These are phyloP conservation scores for Strix aluco DNA, from an alignment of 2,113 vertebrate genomes.

Conservation along the genomic window DNA sequence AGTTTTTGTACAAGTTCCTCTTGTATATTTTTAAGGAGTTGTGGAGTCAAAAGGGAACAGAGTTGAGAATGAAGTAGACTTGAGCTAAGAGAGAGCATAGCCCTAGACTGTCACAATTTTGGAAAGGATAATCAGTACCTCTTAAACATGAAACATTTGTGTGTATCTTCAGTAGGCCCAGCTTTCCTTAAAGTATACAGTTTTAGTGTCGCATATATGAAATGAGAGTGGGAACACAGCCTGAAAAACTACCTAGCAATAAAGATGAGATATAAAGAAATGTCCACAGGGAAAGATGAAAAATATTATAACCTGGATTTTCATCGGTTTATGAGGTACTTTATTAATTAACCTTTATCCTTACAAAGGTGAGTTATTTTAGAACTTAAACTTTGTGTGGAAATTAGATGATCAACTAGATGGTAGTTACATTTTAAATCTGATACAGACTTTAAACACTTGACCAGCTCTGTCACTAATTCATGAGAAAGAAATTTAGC, in stretches of 20 bases:
- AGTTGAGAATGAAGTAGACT: background rate
- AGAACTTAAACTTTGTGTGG: background rate
- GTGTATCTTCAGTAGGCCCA: background rate
- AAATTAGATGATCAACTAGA: background rate
- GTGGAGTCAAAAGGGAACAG: background rate
- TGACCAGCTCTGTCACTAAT: background rate
- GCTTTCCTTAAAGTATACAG: background rate
- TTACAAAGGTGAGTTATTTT: background rate
- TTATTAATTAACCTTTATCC: background rate
- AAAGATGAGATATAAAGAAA: background rate
- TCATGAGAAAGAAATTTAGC: background rate
- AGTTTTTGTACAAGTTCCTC: background rate
- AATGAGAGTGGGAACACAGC: background rate
- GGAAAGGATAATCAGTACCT: background rate
- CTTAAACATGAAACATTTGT: background rate
- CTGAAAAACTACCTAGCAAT: background rate
- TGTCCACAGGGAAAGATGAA: background rate
- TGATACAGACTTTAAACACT: background rate
- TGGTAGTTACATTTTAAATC: background rate
- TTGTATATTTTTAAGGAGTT: background rate
- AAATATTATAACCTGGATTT: background rate
- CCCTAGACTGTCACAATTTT: background rate
- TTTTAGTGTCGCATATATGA: background rate
- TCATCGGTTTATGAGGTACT: background rate
- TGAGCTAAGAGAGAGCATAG: background rate